Base-by-base conservation (phyloP, 2,113 vertebrate genomes). In the Junco hyemalis region DNA sequence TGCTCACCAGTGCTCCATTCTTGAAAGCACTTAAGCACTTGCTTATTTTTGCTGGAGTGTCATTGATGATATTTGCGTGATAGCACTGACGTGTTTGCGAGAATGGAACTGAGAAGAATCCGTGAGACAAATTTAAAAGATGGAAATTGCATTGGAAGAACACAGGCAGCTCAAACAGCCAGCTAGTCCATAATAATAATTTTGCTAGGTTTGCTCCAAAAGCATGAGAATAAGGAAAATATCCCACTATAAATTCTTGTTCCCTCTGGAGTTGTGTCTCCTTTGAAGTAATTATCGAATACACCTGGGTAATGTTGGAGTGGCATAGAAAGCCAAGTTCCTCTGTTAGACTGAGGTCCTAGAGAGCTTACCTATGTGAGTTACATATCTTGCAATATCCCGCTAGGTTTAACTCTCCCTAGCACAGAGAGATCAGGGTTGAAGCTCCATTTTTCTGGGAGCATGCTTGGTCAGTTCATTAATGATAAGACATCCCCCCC, bases 21-120 rank as follows among this genome's bases (percentile, higher is more conserved):
- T 90, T 93, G 74, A 92, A 96, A 90, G 38, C 66, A 81, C 84
- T 95, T 80, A 83, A 80, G 74, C 24, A 79, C 54, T 92, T 91
- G 63, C 59, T 82, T 82, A 59, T 93, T 92, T 92, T 90, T 61
- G 50, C 59, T 93, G 71, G 40, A 94, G 74, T 94, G 66, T 64
- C 33, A 36, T 82, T 94, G 81, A 85, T 80, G 42, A 69, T 38
- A 29, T 60, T 92, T 85, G 57, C 0, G 0, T 72, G 90, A 88
- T 57, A 76, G 29, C 36, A 20, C 11, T 77, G 65, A 91, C 82
- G 45, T 87, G 29, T 77, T 90, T 77, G 57, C 47, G 70, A 85
- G 70, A 70, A 77, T 54, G 71, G 40, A 82, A 29, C 50, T 69
- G 48, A 69, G 70, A 38, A 69, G 66, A 81, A 66, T 26, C 59